Evolutionary conservation across 2,113 vertebrate species (phyloP), one percentile per base, ranked within the genome.

Genomic region (Pseudolaguvia tuberculata): DNA sequence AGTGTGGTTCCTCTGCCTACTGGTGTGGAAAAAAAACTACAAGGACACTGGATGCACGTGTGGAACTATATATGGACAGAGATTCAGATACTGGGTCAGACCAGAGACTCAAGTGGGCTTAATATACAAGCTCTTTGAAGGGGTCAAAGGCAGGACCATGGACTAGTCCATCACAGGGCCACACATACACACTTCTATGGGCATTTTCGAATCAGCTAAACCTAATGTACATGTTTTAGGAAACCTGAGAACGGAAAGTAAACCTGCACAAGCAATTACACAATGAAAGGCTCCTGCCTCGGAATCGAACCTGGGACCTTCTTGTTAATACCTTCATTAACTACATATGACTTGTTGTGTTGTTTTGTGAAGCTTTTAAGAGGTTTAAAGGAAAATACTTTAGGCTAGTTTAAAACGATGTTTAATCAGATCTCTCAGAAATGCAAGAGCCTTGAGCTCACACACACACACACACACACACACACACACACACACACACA

Each of bases 381-480:
- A 72, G 21, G 15, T 18, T 50, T n/a, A 18, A n/a, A n/a, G 25
- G 4, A 7, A 71, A 47, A 13, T 47, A 65, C 39, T 66, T 42
- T 10, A 17, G 20, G 2, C 35, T 23, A 15, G 11, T 62, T 39
- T 52, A 8, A 25, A 2, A 17, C 11, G 39, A 48, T 53, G 21
- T 58, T 11, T 61, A 12, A 52, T 68, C 62, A 47, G 17, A 55
- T 56, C 25, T 79, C 71, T 62, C 25, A 5, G 50, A 52, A 69
- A 15, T 35, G 6, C 11, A 2, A 20, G 50, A 65, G 72, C 31
- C 59, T 74, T 53, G 25, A 31, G 70, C 21, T 59, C 42, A 23
- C 39, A 27, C 31, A 70, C 27, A 17, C 68, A 55, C 51, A 27
- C 55, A 59, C 17, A 42, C 55, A 59, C 39, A 31, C 39, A 62